Evolutionary conservation across 92 coral and sea anemone genomes (phyloP), one percentile per base, ranked within the genome.

Genomic region (Diadumene lineata): DNA sequence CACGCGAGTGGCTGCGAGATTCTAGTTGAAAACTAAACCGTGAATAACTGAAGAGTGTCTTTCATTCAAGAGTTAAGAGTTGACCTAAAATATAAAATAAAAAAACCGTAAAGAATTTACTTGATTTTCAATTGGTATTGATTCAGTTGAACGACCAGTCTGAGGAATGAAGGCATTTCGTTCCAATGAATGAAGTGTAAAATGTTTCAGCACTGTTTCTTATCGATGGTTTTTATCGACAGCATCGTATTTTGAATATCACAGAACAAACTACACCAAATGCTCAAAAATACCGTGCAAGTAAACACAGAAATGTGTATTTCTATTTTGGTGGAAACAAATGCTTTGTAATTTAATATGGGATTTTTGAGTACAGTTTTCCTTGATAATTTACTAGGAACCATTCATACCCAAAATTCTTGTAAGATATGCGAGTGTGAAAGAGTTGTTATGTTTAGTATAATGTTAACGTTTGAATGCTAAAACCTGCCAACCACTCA

Each of bases 1-100:
- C 64, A 58, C 64, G 64, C 64, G 64, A 58, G 64, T 22, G 3
- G n/a, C 18, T 53, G 30, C 64, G 64, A 58, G 64, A 38, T 4
- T 58, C 23, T 26, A 22, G 23, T 58, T 58, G 64, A 58, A 78
- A 78, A 68, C 48, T 55, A 33, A 57, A 31, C 44, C 75, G 43
- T 67, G 72, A 72, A n/a, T n/a, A 51, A 55, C 82, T 78, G 75
- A 68, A 33, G 23, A 78, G 82, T 68, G 60, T 68, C 82, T 76
- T 63, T 76, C 81, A 77, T 1, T 73, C 48, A 13, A 57, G 21
- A 55, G n/a, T n/a, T n/a, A n/a, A n/a, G 75, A 31, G 56, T 50
- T 69, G 82, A 69, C 72, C 44, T 57, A 13, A 28, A 34, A 57
- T 19, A 48, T n/a, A n/a, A n/a, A n/a, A n/a, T n/a, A n/a, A n/a